These are phyloP conservation scores for Lycia hirtaria DNA, from an alignment of 2,888 invertebrate genomes.

Conservation along the genomic window DNA sequence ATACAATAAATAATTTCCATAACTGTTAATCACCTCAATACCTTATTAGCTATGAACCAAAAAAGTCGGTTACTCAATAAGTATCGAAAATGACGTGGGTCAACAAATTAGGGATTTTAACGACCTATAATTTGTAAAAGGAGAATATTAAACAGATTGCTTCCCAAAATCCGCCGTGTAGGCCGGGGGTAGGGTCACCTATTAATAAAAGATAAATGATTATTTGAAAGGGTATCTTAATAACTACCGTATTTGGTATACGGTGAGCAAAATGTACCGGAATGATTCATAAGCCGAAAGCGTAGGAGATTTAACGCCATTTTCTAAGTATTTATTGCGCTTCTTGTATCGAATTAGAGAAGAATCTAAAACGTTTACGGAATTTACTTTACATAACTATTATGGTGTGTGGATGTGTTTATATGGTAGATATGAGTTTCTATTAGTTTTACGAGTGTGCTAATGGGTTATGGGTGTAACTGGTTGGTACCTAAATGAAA, in stretches of 20 bases:
- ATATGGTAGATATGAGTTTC: constrained; percentile 21
- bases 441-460: constrained; percentile 36
- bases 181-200: constrained; percentile 36
- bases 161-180: constrained; percentile 35
- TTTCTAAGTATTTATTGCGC: constrained; percentile 30
- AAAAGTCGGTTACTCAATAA: constrained; percentile 41
- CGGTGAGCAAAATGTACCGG: constrained; percentile 48
- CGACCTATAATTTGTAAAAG: constrained; percentile 45
- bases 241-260: constrained; percentile 65
- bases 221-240: constrained; percentile 69
- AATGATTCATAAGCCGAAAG: constrained; percentile 63
- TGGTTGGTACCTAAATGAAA: constrained; percentile 11
- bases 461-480: constrained; percentile 31
- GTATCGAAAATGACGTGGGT: constrained; percentile 35
- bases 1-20: constrained; percentile 39
- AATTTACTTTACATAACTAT: constrained; percentile 35
- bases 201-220: constrained; percentile 62
- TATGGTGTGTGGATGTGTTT: constrained; percentile 20
- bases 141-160: constrained; percentile 40
- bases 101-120: constrained; percentile 42
- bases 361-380: constrained; percentile 33
- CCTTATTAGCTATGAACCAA: constrained; percentile 35
- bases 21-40: constrained; percentile 37
- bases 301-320: constrained; percentile 58
- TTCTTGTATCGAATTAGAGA: constrained; percentile 20